These are phyloP conservation scores for Drosophila jambulina DNA, from an alignment of 1,140 invertebrate species.

Conservation along the genomic window DNA sequence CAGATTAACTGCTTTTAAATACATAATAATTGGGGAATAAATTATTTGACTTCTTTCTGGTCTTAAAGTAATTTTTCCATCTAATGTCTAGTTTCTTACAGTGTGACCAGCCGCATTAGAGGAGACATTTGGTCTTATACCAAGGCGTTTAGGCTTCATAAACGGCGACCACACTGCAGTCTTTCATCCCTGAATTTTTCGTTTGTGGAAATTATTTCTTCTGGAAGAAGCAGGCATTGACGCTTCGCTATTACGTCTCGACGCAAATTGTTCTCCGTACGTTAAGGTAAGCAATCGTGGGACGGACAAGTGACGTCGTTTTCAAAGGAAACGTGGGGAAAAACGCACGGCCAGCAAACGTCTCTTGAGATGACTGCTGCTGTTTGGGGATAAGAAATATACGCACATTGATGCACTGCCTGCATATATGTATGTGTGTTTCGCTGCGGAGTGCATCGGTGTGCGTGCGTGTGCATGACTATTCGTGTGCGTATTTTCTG, in stretches of 20 bases:
- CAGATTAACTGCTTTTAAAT: background rate
- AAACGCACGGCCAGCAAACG: background rate
- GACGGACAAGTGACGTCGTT: background rate
- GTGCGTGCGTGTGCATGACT: conserved; percentile 6
- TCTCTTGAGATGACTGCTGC: background rate
- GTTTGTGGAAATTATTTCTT: conserved; percentile 9
- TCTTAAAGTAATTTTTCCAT: background rate
- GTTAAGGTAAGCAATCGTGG: background rate
- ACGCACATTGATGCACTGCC: conserved; percentile 1
- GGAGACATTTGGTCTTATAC: background rate
- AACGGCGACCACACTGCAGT: background rate
- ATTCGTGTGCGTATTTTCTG: conserved; percentile 7
- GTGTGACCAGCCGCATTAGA: background rate
- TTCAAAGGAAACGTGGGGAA: background rate
- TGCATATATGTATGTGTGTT: conserved; percentile 8
- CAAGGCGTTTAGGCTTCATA: background rate
- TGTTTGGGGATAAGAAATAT: background rate
- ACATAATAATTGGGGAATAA: background rate
- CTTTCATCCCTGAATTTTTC: conserved; percentile 8
- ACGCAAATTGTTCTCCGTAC: background rate
- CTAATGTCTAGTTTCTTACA: background rate
- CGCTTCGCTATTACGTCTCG: background rate
- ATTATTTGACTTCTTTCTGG: background rate
- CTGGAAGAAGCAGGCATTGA: background rate
- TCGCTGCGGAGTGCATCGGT: conserved; percentile 1